Evolutionary conservation across 2,113 vertebrate genomes (phyloP).

Genomic region (Xyliphius kryptos): DNA sequence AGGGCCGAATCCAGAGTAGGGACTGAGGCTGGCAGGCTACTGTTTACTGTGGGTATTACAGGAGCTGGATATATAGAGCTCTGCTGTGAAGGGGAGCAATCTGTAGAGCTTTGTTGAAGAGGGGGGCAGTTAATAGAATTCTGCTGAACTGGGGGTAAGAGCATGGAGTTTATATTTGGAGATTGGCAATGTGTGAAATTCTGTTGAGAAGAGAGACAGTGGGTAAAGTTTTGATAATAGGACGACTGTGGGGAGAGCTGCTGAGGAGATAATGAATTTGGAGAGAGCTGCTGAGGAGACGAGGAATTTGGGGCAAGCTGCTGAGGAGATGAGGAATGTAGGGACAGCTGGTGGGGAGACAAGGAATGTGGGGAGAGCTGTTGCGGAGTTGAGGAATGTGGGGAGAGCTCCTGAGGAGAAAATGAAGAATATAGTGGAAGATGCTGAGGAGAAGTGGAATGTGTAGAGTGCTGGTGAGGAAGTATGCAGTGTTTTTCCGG

Average conservation of each 20-base stretch:
- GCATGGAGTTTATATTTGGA: too few relatives aligned
- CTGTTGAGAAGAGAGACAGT: not conserved
- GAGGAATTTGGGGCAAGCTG: not conserved
- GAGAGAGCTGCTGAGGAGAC: slow-evolving; percentile 20
- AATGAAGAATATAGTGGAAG: too few relatives aligned
- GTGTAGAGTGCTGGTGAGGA: slow-evolving; percentile 19
- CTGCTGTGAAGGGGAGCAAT: too few relatives aligned
- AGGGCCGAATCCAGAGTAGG: slow-evolving; percentile 19
- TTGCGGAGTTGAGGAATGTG: not conserved
- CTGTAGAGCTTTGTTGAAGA: too few relatives aligned
- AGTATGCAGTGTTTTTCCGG: too few relatives aligned
- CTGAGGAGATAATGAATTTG: not conserved
- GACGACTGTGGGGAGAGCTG: not conserved
- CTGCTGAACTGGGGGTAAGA: too few relatives aligned
- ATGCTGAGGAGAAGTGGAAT: slow-evolving; percentile 15
- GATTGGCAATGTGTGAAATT: slow-evolving; percentile 1
- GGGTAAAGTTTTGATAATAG: not conserved
- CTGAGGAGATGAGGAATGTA: not conserved
- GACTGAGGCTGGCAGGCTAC: slow-evolving; percentile 38
- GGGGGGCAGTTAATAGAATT: too few relatives aligned
- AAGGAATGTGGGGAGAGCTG: slow-evolving; percentile 38
- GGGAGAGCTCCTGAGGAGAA: slow-evolving; percentile 1
- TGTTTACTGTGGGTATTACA: slow-evolving; percentile 15
- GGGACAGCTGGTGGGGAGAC: not conserved
- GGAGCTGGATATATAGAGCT: too few relatives aligned